phyloP scores from a whole-genome alignment of 2,888 invertebrate species.

The Campoplex nolae region DNA sequence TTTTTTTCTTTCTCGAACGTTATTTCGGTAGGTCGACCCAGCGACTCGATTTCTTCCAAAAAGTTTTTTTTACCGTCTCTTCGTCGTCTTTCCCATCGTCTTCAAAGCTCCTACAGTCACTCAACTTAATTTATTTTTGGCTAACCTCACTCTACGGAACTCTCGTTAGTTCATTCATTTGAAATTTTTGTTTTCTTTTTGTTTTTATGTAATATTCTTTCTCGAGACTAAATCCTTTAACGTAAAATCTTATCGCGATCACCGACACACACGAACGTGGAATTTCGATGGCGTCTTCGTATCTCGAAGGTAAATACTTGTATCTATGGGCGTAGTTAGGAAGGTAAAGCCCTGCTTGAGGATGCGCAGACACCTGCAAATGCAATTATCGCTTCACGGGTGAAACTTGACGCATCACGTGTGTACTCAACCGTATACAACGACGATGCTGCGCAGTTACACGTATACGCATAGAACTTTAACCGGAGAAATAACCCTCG shows the following conservation, averaged over 20 bases:
- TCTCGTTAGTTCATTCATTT: not conserved
- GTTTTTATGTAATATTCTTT: not conserved
- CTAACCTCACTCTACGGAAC: not conserved
- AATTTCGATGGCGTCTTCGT: not conserved
- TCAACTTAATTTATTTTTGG: constrained; percentile 35
- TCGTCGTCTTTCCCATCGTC: constrained; percentile 16
- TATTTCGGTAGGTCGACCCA: constrained; percentile 69
- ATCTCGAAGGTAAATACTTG: not conserved
- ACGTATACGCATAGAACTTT: not conserved
- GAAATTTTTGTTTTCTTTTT: not conserved
- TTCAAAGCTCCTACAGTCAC: constrained; percentile 5
- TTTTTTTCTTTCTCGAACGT: constrained; percentile 29
- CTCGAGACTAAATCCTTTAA: not conserved
- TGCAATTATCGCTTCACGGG: constrained; percentile 65
- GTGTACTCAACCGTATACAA: constrained; percentile 13
- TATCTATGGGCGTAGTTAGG: not conserved
- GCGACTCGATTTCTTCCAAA: constrained; percentile 7
- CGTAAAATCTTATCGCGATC: not conserved
- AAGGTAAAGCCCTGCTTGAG: constrained; percentile 25
- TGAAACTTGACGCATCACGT: constrained; percentile 29
- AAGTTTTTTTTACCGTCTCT: constrained; percentile 26
- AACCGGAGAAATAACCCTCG: constrained; percentile 61
- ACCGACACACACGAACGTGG: not conserved
- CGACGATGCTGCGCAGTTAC: constrained; percentile 1
- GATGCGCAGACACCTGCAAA: constrained; percentile 48